Conservation (phyloP, 1,140 invertebrate species). For the Drosophila subpulchrella region DNA sequence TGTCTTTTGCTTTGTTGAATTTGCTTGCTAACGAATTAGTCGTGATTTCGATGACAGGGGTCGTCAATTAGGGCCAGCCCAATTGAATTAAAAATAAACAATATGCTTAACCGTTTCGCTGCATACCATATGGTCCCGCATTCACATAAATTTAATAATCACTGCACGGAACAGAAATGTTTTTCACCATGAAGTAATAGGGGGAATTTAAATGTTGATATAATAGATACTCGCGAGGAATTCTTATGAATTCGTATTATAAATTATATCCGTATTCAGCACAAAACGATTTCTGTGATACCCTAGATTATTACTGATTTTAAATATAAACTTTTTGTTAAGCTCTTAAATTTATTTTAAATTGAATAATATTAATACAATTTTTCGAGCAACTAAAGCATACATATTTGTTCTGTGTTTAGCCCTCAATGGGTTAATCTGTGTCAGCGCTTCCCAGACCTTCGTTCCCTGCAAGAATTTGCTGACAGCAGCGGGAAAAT, state of each 20-base stretch:
- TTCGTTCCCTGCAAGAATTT: slow-evolving; percentile 44
- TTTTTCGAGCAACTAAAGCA: not conserved
- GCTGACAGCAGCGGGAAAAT: slow-evolving; percentile 43
- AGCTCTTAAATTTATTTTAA: not conserved
- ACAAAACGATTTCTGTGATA: no score
- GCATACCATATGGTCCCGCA: slow-evolving; percentile 1
- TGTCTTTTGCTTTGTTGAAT: slow-evolving; percentile 60
- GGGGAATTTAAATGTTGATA: not conserved
- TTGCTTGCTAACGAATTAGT: slow-evolving; percentile 78
- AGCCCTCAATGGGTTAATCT: slow-evolving; percentile 40
- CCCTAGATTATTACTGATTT: no score
- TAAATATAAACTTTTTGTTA: no score
- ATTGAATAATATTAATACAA: not conserved
- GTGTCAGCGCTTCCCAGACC: slow-evolving; percentile 41
- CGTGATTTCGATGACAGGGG: slow-evolving; percentile 59
- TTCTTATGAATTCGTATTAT: no score
- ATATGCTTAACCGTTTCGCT: slow-evolving; percentile 38
- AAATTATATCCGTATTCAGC: no score
- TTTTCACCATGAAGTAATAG: not conserved
- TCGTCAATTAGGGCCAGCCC: slow-evolving; percentile 55
- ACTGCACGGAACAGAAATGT: slow-evolving; percentile 8
- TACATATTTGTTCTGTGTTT: not conserved
- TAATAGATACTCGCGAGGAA: not conserved
- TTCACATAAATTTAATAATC: slow-evolving; percentile 11
- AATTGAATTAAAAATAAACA: slow-evolving; percentile 74